These are phyloP conservation scores for Centrocercus urophasianus DNA, from an alignment of 2,113 vertebrate species.

Conservation along the genomic window DNA sequence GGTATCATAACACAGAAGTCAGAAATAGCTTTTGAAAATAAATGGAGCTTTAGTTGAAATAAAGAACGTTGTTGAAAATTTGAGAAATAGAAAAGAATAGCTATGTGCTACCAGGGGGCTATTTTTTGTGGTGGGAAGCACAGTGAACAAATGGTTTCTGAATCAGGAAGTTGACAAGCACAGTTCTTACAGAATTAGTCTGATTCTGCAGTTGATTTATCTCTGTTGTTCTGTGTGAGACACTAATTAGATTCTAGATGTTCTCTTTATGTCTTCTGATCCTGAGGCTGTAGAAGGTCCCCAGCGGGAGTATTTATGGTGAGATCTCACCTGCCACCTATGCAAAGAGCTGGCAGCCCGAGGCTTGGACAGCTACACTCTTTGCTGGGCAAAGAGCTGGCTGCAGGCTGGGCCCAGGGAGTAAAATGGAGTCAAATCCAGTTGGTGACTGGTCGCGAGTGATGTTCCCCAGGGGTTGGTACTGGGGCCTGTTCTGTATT, in stretches of 20 bases:
- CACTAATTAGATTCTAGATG: neutral
- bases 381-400: too few species aligned
- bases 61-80: neutral
- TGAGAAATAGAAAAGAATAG: neutral
- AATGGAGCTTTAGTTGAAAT: neutral
- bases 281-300: neutral
- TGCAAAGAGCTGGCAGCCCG: neutral
- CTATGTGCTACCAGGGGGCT: neutral
- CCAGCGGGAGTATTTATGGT: neutral
- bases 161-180: neutral
- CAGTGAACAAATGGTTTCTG: rapidly evolving
- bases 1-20: neutral
- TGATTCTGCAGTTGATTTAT: neutral
- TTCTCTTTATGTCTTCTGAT: neutral
- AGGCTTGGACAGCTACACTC: too few species aligned
- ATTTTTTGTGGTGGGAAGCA: neutral
- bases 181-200: neutral
- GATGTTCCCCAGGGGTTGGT: too few species aligned
- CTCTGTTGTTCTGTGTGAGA: neutral
- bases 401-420: too few species aligned
- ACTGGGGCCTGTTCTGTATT: too few species aligned
- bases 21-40: conserved; percentile 7
- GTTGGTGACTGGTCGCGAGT: too few species aligned
- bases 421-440: too few species aligned
- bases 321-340: neutral